phyloP scores from a whole-genome alignment of 2,888 invertebrate species.

The Xylota segnis region DNA sequence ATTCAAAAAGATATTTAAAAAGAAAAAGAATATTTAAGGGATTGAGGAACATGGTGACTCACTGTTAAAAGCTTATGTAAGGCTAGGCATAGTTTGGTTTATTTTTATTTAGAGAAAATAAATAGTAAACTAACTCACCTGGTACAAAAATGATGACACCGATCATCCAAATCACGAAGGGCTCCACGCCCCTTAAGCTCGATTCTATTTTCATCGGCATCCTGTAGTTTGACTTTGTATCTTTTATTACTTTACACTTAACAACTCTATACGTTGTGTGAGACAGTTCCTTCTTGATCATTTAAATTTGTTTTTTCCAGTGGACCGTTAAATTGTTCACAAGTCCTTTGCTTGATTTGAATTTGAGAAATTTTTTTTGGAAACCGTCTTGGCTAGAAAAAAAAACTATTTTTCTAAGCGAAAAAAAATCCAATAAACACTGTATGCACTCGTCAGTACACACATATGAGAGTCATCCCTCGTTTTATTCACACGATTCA shows the following conservation, averaged over 20 bases:
- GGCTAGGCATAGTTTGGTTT: too few species aligned
- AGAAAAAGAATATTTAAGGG: too few species aligned
- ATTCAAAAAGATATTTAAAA: too few species aligned
- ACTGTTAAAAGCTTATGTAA: too few species aligned
- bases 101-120: too few species aligned
- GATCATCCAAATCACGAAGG: slow-evolving; percentile 60
- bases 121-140: slow-evolving; percentile 40
- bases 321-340: slow-evolving; percentile 60
- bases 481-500: slow-evolving; percentile 55
- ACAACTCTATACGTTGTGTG: neutral
- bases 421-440: slow-evolving; percentile 49
- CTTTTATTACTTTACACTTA: slow-evolving; percentile 6
- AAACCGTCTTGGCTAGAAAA: neutral
- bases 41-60: neutral
- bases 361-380: slow-evolving; percentile 17
- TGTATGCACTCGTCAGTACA: slow-evolving; percentile 40
- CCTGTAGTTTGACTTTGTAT: slow-evolving; percentile 22
- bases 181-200: slow-evolving; percentile 41
- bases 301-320: slow-evolving; percentile 47
- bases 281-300: slow-evolving; percentile 18
- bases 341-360: slow-evolving; percentile 55
- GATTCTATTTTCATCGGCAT: slow-evolving; percentile 62
- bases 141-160: slow-evolving; percentile 64
- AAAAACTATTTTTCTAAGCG: neutral
- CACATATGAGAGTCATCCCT: slow-evolving; percentile 25